Percentiles rank a stretch among this genome's conserved stretches.
Evolutionary conservation across 2,888 invertebrate species (phyloP).

Genomic region (Limnephilus marmoratus): DNA sequence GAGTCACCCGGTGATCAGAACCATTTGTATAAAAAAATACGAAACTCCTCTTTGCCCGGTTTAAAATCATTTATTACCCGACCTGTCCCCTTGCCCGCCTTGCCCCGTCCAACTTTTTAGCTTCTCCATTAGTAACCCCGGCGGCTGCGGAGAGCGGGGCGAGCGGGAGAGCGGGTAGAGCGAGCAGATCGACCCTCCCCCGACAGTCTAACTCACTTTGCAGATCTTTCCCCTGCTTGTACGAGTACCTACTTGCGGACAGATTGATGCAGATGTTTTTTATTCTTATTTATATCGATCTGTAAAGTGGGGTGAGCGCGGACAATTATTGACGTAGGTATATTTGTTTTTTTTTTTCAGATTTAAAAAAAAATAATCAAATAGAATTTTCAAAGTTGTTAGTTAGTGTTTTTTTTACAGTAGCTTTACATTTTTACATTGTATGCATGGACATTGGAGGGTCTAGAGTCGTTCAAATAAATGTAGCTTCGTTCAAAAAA

Average conservation of each 20-base stretch:
- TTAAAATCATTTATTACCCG: conserved; percentile 65
- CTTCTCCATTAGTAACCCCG: conserved; percentile 57
- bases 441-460: no score
- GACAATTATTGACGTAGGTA: no score
- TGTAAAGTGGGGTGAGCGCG: background rate
- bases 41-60: conserved; percentile 59
- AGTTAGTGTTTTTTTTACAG: no score
- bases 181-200: conserved; percentile 6
- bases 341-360: no score
- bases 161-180: background rate
- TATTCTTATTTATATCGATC: background rate
- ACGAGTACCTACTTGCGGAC: background rate
- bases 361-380: no score
- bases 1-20: conserved; percentile 29
- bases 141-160: background rate
- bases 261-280: conserved; percentile 18
- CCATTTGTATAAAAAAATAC: conserved; percentile 61
- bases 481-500: no score
- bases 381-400: no score
- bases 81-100: conserved; percentile 10
- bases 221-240: background rate
- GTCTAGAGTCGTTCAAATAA: no score
- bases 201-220: conserved; percentile 24
- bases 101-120: conserved; percentile 50
- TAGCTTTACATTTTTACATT: no score